Evolutionary conservation across 2,888 invertebrate genomes (phyloP), one percentile per base, ranked within the genome.

Genomic region (Mythimna lalbum): DNA sequence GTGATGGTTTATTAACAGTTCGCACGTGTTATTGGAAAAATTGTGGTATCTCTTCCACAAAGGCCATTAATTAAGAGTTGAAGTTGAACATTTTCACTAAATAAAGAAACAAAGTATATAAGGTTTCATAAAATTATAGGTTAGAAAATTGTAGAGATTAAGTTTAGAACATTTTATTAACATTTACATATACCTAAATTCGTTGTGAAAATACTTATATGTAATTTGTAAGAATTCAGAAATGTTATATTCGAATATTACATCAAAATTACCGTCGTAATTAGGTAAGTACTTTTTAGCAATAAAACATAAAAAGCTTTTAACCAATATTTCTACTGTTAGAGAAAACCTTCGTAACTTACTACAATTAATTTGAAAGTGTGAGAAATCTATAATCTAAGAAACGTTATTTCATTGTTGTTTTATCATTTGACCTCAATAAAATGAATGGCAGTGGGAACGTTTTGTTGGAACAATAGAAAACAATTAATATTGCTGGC

Each of bases 301-400:
- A 43, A 0, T 17, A 43, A 17, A 56, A 0, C n/a, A n/a, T 33
- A 17, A 36, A 55, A 69, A 60, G n/a, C n/a, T 23, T 33, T 21
- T 12, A 49, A 19, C 21, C 1, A n/a, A 57, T 69, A 49, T 55
- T 70, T 63, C 12, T 33, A 65, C 62, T 47, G 59, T 60, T 65
- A 33, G 49, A 63, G 65, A 60, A 81, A 78, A 82, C 39, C 50
- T 61, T 47, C 27, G 19, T 39, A 53, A 43, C 31, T 56, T 36
- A 64, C 67, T 21, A 60, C 59, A 81, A 82, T 83, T 67, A 78
- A 78, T 80, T 78, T 69, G 85, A 88, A 87, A 88, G 87, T 84
- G 83, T 82, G 84, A 78, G 83, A 86, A 86, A 84, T 87, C 79
- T 80, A 78, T 76, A 84, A 87, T 87, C 72, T 55, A 72, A 69